Conservation (phyloP, 2,797 vertebrate species). For the Sebastes trivittatus region DNA sequence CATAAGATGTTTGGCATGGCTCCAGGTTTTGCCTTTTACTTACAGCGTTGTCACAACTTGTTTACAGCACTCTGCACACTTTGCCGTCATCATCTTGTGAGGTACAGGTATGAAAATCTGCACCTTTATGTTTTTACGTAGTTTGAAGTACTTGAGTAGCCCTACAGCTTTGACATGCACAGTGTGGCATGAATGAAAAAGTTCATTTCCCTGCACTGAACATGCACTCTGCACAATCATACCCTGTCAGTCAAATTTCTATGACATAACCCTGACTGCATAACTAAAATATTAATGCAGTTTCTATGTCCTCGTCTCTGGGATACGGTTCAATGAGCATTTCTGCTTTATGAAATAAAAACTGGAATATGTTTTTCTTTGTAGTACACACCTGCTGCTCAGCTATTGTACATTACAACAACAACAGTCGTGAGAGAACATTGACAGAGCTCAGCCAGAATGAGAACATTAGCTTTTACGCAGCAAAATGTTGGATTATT, state of each 20-base stretch:
- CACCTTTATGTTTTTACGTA: neutral
- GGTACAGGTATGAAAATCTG: neutral
- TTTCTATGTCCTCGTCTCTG: conserved; percentile 6
- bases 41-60: conserved; percentile 14
- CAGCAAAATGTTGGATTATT: conserved; percentile 64
- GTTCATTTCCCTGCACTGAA: neutral
- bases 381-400: conserved; percentile 63
- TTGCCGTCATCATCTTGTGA: conserved; percentile 20
- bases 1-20: neutral
- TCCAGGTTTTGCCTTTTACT: conserved; percentile 26
- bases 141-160: neutral
- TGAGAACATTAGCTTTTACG: conserved; percentile 57
- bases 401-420: conserved; percentile 49
- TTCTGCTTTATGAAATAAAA: conserved; percentile 36
- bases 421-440: conserved; percentile 46
- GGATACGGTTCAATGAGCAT: conserved; percentile 2
- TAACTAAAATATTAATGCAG: conserved; percentile 8
- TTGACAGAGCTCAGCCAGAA: conserved; percentile 56
- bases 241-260: neutral
- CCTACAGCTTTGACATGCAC: neutral
- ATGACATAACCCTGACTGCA: neutral
- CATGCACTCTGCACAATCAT: neutral
- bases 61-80: conserved; percentile 26
- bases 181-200: neutral
- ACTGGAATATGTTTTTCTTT: conserved; percentile 22